Base-by-base conservation (phyloP, 2,888 invertebrate species). In the Leucophenga maculata region DNA sequence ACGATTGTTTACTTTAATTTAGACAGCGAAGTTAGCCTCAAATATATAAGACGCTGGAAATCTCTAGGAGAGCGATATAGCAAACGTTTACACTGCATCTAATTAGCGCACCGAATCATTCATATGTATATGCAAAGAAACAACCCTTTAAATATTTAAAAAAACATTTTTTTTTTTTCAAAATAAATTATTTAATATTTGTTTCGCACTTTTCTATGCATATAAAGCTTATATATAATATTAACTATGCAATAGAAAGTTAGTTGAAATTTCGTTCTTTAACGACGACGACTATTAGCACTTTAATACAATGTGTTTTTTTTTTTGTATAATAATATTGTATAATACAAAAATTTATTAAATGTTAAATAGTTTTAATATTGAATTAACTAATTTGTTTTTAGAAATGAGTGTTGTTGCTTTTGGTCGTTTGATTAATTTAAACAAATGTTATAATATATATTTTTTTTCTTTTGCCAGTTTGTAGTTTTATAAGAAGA, bases 231-330 rank as follows among this genome's bases (percentile, higher is more conserved):
- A 46, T 46, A 46, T 2, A 46, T 46, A 46, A 14, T 13, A n/a
- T 46, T 46, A 46, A n/a, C n/a, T 46, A 46, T n/a, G n/a, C 46
- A 14, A 46, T 50, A 50, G 6, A 50, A 11, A 50, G 4, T 50
- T 50, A n/a, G 1, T 18, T 18, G 6, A 50, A 50, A 50, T 50
- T 20, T 55, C 16, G 54, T 22, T 55, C 2, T 26, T 22, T 18
- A 39, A 39, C 39, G 11, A 39, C 26, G 11, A 39, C 39, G 44
- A 13, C 60, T 64, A 64, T 18, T 48, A 48, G 62, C 62, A 60
- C 46, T 64, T 64, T 64, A 64, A 64, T 64, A 64, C 62, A 64
- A n/a, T n/a, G n/a, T n/a, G n/a, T n/a, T n/a, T n/a, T n/a, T n/a
- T n/a, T n/a, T n/a, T n/a, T n/a, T n/a, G n/a, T n/a, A n/a, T n/a